Base-by-base conservation (phyloP, 2,797 vertebrate genomes). In the Poeciliopsis infans region DNA sequence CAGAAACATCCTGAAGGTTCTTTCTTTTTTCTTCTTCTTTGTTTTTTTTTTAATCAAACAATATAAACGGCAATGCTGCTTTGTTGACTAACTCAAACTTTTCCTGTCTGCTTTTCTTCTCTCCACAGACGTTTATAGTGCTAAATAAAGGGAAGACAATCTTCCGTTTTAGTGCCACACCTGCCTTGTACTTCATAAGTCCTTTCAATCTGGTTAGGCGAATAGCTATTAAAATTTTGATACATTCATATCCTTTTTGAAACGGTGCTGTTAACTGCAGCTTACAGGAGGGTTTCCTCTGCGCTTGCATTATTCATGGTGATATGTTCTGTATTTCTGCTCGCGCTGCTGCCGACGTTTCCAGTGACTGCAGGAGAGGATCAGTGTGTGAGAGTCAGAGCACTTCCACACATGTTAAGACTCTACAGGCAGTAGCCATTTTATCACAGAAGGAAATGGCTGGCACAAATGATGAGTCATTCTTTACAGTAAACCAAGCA, bases 161-260 rank as follows among this genome's bases (percentile, higher is more conserved):
- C 97, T 99, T 99, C 98, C 97, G 98, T 97, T 99, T 99, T 97
- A 99, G 98, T 98, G 98, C 98, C 97, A 98, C 96, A 87, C 97
- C 98, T 97, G 96, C 98, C 96, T 97, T 99, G 98, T 99, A 99
- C 97, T 98, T 99, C 97, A 98, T 99, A 97, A 98, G 96, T 95
- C 98, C 98, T 97, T 97, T 99, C 95, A 99, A 98, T 96, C 94
- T 94, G 93, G 92, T 96, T 96, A 97, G 98, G 96, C 97, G 95
- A 98, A 95, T 98, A 97, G 98, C 98, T 97, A 99, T 99, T 97
- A 99, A 99, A 98, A 99, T 99, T 99, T 99, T 99, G 97, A 99
- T 99, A 99, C 98, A 99, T 97, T 98, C 98, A 99, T 99, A 99
- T 99, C 98, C 98, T 99, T 99, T 99, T 99, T 96, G 77, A 93